Base-by-base conservation (phyloP, 2,888 invertebrate species). In the Cephalotes varians region DNA sequence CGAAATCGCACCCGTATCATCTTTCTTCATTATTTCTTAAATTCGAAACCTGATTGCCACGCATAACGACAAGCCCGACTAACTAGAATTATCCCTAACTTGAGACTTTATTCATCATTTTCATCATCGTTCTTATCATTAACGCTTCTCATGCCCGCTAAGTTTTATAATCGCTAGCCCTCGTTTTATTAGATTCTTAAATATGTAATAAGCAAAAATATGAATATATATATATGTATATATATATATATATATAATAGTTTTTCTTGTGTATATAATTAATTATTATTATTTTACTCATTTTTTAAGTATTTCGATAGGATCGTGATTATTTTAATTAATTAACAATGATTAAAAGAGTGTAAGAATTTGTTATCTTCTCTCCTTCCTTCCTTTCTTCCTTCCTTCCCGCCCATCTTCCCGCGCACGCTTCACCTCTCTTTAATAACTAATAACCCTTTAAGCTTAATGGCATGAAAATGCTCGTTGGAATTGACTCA, bases 401-500 rank as follows among this genome's bases (percentile, higher is more conserved):
- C 15, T 15, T 56, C 21, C 37, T 21, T 21, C 37, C 9, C 51
- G 31, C 51, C 71, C 72, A 71, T 54, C 69, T 77, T 44, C 76
- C 77, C 49, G 51, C 77, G 44, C 28, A 34, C 25, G 10, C 77
- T 31, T 60, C n/a, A n/a, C 37, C 47, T 37, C 51, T n/a, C 54
- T 87, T 88, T 90, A 90, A 91, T 90, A 92, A 92, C 91, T 93
- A 93, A 93, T 90, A 92, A 91, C 91, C 93, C 89, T 92, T 94
- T 93, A 94, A 94, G 93, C 94, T 94, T 94, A 94, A 88, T 94
- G 92, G 94, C 94, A 94, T 94, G 92, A 94, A 94, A 93, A 94
- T 93, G 94, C 94, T 94, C 93, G 93, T 94, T 94, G 93, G 93
- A 94, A 94, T 94, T 94, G 94, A 94, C 94, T 94, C 94, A 92